Evolutionary conservation across 2,113 vertebrate genomes (phyloP).

Genomic region (Caloenas nicobarica): DNA sequence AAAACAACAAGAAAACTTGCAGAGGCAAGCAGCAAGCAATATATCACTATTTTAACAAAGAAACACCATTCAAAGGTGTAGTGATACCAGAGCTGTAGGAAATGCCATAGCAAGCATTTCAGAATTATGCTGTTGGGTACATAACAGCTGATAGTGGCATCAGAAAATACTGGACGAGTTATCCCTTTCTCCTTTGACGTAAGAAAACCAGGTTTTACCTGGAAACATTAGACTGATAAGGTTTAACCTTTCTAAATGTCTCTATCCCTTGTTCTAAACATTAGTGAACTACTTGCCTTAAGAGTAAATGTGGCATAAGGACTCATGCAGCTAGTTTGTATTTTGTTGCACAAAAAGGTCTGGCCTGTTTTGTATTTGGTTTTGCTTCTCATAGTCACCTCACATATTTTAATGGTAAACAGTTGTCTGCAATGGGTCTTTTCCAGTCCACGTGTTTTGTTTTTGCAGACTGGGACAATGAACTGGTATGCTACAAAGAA

Average conservation of each 20-base stretch:
- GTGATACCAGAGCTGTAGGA: neutral
- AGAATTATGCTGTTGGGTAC: neutral
- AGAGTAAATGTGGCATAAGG: neutral
- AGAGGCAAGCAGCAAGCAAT: neutral
- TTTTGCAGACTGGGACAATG: constrained; percentile 58
- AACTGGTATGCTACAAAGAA: constrained; percentile 56
- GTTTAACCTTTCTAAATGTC: neutral
- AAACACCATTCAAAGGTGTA: neutral
- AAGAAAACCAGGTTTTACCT: neutral
- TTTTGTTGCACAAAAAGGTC: neutral
- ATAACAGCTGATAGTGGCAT: neutral
- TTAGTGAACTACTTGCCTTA: neutral
- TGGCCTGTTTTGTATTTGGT: neutral
- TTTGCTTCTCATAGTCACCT: neutral
- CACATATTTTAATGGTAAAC: neutral
- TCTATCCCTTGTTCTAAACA: neutral
- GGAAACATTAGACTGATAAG: neutral
- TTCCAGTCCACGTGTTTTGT: neutral
- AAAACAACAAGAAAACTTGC: neutral
- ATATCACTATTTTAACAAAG: neutral
- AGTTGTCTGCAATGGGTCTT: neutral
- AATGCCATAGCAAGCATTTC: neutral
- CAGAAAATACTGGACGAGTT: neutral
- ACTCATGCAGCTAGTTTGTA: neutral
- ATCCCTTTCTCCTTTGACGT: neutral